These are phyloP conservation scores for Pseudomugil gertrudae DNA, from an alignment of 2,797 vertebrate genomes.

Conservation along the genomic window DNA sequence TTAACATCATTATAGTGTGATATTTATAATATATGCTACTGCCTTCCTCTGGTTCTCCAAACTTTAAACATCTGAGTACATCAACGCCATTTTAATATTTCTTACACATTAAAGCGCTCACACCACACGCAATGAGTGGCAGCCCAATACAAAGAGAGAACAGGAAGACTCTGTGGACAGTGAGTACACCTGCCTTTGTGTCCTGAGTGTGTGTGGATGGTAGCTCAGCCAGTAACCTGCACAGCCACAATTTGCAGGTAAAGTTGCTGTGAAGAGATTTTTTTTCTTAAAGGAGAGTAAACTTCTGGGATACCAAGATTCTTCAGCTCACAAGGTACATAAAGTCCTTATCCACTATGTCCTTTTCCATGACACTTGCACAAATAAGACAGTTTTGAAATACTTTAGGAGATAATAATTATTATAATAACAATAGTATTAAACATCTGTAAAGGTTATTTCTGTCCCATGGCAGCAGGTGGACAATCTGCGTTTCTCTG, in stretches of 20 bases:
- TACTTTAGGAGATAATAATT: slow-evolving; percentile 81
- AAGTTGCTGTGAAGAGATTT: slow-evolving; percentile 68
- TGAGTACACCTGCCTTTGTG: slow-evolving; percentile 80
- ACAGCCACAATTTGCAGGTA: slow-evolving; percentile 66
- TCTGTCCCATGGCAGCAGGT: slow-evolving; percentile 70
- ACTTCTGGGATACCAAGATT: slow-evolving; percentile 73
- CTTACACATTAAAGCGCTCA: slow-evolving; percentile 64
- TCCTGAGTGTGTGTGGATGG: slow-evolving; percentile 76
- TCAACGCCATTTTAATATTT: slow-evolving; percentile 47
- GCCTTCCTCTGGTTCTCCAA: slow-evolving; percentile 78
- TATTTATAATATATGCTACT: slow-evolving; percentile 81
- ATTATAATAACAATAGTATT: slow-evolving; percentile 78
- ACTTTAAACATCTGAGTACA: slow-evolving; percentile 60
- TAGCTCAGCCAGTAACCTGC: slow-evolving; percentile 73
- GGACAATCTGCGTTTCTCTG: slow-evolving; percentile 57
- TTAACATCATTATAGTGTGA: slow-evolving; percentile 79
- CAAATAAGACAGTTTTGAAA: slow-evolving; percentile 83
- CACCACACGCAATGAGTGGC: slow-evolving; percentile 67
- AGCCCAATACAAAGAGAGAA: slow-evolving; percentile 78
- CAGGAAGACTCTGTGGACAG: slow-evolving; percentile 83
- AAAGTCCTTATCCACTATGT: slow-evolving; percentile 71
- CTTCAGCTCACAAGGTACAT: slow-evolving; percentile 72
- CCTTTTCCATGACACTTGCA: slow-evolving; percentile 77
- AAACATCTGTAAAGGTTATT: slow-evolving; percentile 75
- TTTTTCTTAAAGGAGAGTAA: slow-evolving; percentile 57